These are phyloP conservation scores for Phenganax marumi DNA, from an alignment of 92 coral and sea anemone genomes.

Conservation along the genomic window DNA sequence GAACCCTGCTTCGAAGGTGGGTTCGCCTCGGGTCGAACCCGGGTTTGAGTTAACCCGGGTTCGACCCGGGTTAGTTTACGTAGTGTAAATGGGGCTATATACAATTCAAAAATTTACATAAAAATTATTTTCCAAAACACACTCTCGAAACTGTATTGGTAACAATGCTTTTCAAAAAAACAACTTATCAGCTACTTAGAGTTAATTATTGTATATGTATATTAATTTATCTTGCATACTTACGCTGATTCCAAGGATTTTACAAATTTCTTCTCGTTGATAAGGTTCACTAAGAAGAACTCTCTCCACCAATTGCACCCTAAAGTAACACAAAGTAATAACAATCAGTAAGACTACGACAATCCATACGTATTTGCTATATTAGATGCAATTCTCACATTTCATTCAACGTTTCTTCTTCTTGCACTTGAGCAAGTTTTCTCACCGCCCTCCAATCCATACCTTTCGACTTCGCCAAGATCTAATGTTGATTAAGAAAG, in stretches of 20 bases:
- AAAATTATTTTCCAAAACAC: too few species aligned
- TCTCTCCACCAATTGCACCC: conserved; percentile 73
- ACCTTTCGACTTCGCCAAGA: conserved; percentile 73
- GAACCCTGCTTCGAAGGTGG: too few species aligned
- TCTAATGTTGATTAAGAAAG: conserved; percentile 43
- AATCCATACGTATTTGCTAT: background rate
- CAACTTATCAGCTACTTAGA: too few species aligned
- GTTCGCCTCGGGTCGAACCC: too few species aligned
- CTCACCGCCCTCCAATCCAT: conserved; percentile 79
- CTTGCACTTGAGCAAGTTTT: conserved; percentile 77
- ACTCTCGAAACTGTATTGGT: too few species aligned
- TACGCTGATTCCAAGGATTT: conserved; percentile 72
- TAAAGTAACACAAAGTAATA: conserved; percentile 11
- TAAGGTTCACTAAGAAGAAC: conserved; percentile 75
- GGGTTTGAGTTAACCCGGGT: too few species aligned
- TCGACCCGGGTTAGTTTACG: too few species aligned
- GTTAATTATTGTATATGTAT: too few species aligned
- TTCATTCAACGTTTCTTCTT: conserved; percentile 66
- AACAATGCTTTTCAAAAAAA: too few species aligned
- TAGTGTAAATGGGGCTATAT: too few species aligned
- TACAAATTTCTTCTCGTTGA: conserved; percentile 78
- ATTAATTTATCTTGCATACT: conserved; percentile 9
- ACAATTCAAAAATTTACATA: too few species aligned
- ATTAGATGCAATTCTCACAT: conserved; percentile 59
- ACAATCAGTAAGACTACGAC: too few species aligned